phyloP scores from a whole-genome alignment of 2,113 vertebrate genomes.

The Archilochus colubris region DNA sequence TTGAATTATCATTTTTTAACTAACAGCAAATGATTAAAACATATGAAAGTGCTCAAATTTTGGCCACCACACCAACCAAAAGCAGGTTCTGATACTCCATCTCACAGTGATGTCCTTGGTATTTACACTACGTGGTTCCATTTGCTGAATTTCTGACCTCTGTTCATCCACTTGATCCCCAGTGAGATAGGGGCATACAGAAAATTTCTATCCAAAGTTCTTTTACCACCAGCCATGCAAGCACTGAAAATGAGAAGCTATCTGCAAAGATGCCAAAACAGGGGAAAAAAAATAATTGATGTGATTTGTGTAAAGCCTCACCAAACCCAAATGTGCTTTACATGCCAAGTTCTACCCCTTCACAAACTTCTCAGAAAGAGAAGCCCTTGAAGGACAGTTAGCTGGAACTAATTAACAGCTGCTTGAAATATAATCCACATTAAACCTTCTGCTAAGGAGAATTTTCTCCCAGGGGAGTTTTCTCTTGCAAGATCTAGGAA shows the following conservation, averaged over 20 bases:
- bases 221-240: background rate
- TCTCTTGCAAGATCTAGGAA: background rate
- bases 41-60: background rate
- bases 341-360: background rate
- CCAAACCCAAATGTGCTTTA: background rate
- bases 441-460: background rate
- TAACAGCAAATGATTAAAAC: background rate
- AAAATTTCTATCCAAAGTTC: background rate
- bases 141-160: background rate
- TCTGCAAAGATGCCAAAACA: background rate
- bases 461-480: background rate
- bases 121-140: background rate
- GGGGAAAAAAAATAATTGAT: no score
- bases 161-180: accelerated
- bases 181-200: background rate
- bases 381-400: slow-evolving; percentile 46
- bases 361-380: background rate
- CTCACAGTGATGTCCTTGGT: background rate
- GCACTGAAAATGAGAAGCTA: background rate
- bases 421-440: slow-evolving; percentile 24
- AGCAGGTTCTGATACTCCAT: background rate
- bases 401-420: slow-evolving; percentile 46
- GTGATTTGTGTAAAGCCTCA: background rate
- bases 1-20: background rate
- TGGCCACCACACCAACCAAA: background rate